Evolutionary conservation across 2,113 vertebrate genomes (phyloP), one percentile per base, ranked within the genome.

Genomic region (Hemichromis elongatus): DNA sequence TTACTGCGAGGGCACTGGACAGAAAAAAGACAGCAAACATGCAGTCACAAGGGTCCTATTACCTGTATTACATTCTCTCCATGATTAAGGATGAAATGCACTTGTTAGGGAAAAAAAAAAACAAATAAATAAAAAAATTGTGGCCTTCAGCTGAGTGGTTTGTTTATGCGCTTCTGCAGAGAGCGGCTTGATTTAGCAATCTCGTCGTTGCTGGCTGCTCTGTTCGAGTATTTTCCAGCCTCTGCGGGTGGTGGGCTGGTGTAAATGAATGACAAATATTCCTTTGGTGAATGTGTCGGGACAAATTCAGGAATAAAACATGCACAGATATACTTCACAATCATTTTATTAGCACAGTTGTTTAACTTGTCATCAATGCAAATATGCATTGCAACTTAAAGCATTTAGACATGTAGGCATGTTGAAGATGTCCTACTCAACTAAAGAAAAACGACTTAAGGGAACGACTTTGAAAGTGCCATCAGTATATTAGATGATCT

Each of bases 81-180:
- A 75, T 90, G 77, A 87, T 87, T 87, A 79, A 79, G 56, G 66
- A 87, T 82, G 47, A 89, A 93, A 90, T 56, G 79, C 84, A 81
- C 81, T 84, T 73, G 78, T 50, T 37, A 13, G 14, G 55, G 61
- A 30, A 28, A 42, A 21, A 81, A 88, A 53, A 8, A 33, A 42
- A 68, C 6, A 63, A 35, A 63, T 3, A 63, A 63, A 12, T 6
- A 61, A 63, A 63, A 1, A 63, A 13, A 63, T 37, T 4, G 37
- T 82, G 18, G 81, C 90, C 94, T 93, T 92, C 77, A 86, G 53
- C 75, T 70, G 87, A 93, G 90, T 85, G 89, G 82, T 87, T 92
- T 92, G 87, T 93, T 93, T 92, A 37, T 81, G 73, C 78, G 73
- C 70, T 80, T 68, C 59, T 21, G 75, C 84, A 79, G 53, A 59